phyloP scores from a whole-genome alignment of 1,140 invertebrate genomes.

The Daktulosphaira vitifoliae region DNA sequence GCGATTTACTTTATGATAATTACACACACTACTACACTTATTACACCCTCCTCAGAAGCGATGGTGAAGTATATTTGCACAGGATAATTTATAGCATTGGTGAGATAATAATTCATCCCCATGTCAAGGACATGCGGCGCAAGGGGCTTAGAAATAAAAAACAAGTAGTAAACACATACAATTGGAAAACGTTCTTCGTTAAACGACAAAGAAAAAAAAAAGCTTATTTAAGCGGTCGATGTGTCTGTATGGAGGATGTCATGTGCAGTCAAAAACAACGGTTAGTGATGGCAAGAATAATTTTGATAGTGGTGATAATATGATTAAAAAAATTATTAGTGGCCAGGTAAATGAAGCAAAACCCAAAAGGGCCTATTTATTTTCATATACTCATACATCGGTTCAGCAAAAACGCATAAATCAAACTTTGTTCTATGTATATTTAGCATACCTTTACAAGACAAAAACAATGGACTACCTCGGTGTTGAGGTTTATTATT shows the following conservation, averaged over 20 bases:
- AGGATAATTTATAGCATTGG: constrained; percentile 1
- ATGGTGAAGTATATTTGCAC: constrained; percentile 5
- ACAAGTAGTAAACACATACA: not conserved
- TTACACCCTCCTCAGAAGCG: too few species aligned
- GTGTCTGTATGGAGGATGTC: constrained; percentile 12
- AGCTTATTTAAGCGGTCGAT: constrained; percentile 14
- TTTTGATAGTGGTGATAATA: too few species aligned
- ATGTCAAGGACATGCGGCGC: not conserved
- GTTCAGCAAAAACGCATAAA: too few species aligned
- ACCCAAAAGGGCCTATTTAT: too few species aligned
- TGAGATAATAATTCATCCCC: constrained; percentile 18
- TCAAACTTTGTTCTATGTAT: too few species aligned
- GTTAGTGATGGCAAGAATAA: too few species aligned
- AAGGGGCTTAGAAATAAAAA: not conserved
- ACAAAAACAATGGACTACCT: too few species aligned
- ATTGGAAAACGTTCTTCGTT: constrained; percentile 9
- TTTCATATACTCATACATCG: too few species aligned
- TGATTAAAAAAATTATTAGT: too few species aligned
- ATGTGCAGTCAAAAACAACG: constrained; percentile 18
- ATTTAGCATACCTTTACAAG: too few species aligned
- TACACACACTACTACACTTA: not conserved
- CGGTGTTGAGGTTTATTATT: too few species aligned
- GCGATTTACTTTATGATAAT: constrained; percentile 14
- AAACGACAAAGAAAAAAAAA: not conserved
- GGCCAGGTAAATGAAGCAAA: too few species aligned